phyloP scores from a whole-genome alignment of 1,140 invertebrate species.

The Temnothorax curvispinosus region DNA sequence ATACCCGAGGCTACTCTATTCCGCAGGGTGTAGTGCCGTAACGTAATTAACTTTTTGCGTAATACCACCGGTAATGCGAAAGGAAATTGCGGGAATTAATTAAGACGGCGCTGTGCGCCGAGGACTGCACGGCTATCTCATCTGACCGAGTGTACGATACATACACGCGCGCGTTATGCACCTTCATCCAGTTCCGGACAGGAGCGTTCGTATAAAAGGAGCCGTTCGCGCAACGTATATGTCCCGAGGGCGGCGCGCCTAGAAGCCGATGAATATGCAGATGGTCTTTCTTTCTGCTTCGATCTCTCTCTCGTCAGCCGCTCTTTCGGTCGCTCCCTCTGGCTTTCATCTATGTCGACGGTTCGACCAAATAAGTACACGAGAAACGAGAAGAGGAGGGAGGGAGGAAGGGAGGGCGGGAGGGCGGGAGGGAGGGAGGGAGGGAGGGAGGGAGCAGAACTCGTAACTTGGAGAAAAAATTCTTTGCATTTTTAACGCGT shows the following conservation, averaged over 20 bases:
- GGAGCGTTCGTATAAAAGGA: constrained; percentile 44
- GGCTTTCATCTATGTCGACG: constrained; percentile 13
- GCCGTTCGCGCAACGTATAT: constrained; percentile 46
- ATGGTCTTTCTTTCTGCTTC: constrained; percentile 43
- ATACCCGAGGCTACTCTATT: background rate
- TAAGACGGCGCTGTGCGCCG: background rate
- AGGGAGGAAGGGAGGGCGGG: background rate
- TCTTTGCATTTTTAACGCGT: constrained; percentile 71
- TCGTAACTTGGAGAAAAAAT: constrained; percentile 50
- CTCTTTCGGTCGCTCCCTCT: background rate
- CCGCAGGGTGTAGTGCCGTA: background rate
- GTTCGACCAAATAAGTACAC: constrained; percentile 61
- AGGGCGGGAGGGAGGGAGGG: no score
- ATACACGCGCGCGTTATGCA: constrained; percentile 14
- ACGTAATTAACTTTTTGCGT: constrained; percentile 49
- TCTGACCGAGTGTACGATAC: background rate
- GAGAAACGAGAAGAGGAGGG: constrained; percentile 17
- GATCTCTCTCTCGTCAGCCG: background rate
- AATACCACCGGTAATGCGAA: constrained; percentile 31
- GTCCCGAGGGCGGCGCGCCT: constrained; percentile 43
- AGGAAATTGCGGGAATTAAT: constrained; percentile 52
- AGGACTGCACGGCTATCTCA: constrained; percentile 6
- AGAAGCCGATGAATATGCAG: constrained; percentile 74
- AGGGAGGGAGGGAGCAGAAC: background rate
- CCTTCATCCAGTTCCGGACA: constrained; percentile 36